These are phyloP conservation scores for Ochotona princeps DNA, from an alignment of 2,113 vertebrate species.

Conservation along the genomic window DNA sequence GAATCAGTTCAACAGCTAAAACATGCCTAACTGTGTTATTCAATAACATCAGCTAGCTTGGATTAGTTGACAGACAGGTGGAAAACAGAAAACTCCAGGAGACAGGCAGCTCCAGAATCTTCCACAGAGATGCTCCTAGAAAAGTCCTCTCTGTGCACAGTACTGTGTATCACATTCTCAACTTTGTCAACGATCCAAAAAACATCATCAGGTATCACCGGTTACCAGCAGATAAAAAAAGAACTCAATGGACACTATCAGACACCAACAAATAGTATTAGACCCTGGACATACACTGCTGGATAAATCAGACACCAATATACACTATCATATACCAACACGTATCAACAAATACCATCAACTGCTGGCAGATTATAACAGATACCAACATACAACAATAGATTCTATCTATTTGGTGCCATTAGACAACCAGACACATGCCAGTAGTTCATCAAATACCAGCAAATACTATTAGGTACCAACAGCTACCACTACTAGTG, in stretches of 20 bases:
- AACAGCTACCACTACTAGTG: not conserved
- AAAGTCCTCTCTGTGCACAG: accelerated
- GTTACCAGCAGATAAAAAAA: not conserved
- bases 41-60: not conserved
- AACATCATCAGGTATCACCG: not conserved
- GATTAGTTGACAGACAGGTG: not conserved
- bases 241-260: not conserved
- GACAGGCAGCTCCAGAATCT: not conserved
- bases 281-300: not conserved
- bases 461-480: not conserved
- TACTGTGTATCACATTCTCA: accelerated
- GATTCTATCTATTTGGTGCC: not conserved
- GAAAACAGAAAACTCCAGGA: not conserved
- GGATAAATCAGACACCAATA: not conserved
- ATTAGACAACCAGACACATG: not conserved
- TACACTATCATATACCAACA: not conserved
- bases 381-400: not conserved
- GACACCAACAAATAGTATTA: not conserved
- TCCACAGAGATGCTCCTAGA: accelerated
- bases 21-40: too few relatives aligned
- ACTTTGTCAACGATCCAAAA: not conserved
- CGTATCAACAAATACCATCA: not conserved
- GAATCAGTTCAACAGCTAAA: too few relatives aligned
- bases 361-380: not conserved
- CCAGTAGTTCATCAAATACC: not conserved